Conservation (phyloP, 2,797 vertebrate genomes). For the Chiroxiphia lanceolata region DNA sequence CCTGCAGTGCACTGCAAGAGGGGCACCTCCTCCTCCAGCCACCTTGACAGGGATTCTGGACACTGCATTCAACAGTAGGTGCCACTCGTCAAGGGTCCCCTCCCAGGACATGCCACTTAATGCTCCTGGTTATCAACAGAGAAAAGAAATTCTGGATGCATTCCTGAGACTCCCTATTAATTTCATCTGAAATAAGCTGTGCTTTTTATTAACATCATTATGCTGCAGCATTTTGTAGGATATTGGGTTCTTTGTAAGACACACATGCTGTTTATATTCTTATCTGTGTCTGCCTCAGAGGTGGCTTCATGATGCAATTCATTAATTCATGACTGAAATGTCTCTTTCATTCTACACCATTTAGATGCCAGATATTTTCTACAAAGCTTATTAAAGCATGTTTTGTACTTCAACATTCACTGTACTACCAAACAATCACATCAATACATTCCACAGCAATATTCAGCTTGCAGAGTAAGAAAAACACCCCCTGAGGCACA, state of each 20-base stretch:
- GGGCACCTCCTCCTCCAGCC: neutral
- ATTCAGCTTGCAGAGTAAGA: neutral
- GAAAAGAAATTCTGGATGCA: neutral
- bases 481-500: neutral
- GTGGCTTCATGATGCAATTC: neutral
- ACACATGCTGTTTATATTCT: neutral
- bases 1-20: neutral
- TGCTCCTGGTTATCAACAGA: neutral
- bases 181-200: neutral
- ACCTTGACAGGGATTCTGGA: neutral
- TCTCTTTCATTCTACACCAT: neutral
- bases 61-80: no score
- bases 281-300: neutral
- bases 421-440: neutral
- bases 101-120: rapidly evolving
- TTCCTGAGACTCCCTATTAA: neutral
- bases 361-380: neutral
- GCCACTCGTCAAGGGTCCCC: neutral
- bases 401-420: neutral
- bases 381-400: neutral
- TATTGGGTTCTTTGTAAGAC: neutral
- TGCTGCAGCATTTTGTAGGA: neutral
- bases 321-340: neutral
- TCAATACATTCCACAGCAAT: neutral
- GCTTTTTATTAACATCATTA: neutral